phyloP scores from a whole-genome alignment of 2,888 invertebrate genomes.

The Habrosyne pyritoides region DNA sequence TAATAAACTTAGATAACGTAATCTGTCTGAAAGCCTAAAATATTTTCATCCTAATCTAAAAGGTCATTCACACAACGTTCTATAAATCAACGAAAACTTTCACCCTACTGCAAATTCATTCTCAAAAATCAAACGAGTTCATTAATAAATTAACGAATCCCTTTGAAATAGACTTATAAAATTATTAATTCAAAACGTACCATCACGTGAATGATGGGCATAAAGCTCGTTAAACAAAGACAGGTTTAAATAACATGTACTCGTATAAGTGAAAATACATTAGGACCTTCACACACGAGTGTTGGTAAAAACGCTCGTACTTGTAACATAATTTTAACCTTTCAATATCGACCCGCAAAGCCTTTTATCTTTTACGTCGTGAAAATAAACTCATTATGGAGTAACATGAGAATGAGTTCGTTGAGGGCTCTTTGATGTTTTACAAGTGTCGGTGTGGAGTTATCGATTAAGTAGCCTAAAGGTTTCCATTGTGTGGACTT shows the following conservation, averaged over 20 bases:
- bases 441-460: constrained; percentile 18
- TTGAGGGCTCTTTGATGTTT: constrained; percentile 18
- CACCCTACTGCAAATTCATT: no score
- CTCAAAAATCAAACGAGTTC: background rate
- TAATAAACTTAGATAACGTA: no score
- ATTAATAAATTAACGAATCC: background rate
- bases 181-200: background rate
- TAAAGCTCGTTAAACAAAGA: background rate
- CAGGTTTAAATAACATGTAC: background rate
- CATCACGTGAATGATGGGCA: background rate
- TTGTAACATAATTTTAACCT: constrained; percentile 28
- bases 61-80: no score
- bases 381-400: constrained; percentile 50
- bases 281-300: background rate
- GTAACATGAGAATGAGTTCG: constrained; percentile 37
- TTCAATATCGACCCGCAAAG: constrained; percentile 37
- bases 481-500: background rate
- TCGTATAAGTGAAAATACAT: constrained; percentile 1
- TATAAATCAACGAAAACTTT: no score
- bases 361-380: constrained; percentile 40
- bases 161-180: background rate
- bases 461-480: background rate
- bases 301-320: constrained; percentile 16
- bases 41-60: no score
- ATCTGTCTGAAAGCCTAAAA: no score